Conservation (phyloP, 2,113 vertebrate genomes). For the Microtus richardsoni region DNA sequence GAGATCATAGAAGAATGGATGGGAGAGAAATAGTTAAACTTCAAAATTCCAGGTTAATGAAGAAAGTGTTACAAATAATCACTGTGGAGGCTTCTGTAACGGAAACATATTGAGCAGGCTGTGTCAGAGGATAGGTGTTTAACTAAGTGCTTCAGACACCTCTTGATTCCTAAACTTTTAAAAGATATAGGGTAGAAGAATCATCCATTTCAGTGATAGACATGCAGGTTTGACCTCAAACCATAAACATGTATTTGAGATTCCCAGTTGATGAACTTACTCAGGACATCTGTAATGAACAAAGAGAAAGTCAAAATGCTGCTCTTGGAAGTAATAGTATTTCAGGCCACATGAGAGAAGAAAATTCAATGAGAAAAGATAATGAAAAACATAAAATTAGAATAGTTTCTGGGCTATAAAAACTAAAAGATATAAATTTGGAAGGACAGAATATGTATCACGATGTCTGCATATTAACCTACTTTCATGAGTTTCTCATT, state of each 20-base stretch:
- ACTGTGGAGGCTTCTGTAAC: background rate
- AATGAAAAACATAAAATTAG: background rate
- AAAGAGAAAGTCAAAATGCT: background rate
- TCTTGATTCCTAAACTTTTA: background rate
- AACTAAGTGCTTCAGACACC: background rate
- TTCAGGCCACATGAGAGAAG: background rate
- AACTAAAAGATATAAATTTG: background rate
- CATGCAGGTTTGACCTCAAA: background rate
- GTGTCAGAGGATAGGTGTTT: background rate
- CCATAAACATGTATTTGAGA: background rate
- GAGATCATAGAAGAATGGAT: background rate
- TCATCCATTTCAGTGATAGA: background rate
- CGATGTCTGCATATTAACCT: background rate
- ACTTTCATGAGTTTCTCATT: background rate
- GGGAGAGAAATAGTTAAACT: background rate
- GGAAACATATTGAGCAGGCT: background rate
- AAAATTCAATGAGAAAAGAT: background rate
- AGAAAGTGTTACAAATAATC: background rate
- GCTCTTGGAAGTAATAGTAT: background rate
- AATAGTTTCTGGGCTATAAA: background rate
- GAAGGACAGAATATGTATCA: background rate
- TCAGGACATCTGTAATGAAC: background rate
- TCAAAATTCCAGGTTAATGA: slow-evolving; percentile 7
- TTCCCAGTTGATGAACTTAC: background rate
- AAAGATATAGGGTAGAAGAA: background rate